Evolutionary conservation across 2,113 vertebrate genomes (phyloP).

Genomic region (Hypanus sabinus): DNA sequence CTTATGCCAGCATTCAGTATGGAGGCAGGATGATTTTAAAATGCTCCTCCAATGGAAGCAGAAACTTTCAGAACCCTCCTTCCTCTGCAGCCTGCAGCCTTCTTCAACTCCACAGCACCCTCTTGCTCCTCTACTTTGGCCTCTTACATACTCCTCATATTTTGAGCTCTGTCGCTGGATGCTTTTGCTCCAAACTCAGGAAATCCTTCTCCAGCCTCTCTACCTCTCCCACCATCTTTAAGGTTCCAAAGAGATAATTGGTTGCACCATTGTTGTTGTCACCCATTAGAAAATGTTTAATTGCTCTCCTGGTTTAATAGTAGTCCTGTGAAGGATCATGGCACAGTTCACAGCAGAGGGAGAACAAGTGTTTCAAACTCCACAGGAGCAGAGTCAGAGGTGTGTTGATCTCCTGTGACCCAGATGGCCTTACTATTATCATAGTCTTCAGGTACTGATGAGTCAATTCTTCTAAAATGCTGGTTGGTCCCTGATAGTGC

Average conservation of each 20-base stretch:
- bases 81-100: no score
- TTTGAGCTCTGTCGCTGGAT: no score
- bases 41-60: no score
- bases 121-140: neutral
- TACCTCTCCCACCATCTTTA: neutral
- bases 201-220: neutral
- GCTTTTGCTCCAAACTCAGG: neutral
- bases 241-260: neutral
- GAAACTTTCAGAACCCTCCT: neutral
- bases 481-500: no score
- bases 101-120: neutral
- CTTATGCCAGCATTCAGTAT: no score
- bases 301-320: neutral
- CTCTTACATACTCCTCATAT: neutral
- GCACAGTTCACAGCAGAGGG: neutral
- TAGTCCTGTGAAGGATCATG: neutral
- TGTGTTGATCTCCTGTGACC: no score
- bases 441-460: no score
- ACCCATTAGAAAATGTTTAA: neutral
- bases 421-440: no score
- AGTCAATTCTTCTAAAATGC: no score
- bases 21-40: no score
- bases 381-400: no score
- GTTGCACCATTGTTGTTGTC: neutral
- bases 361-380: no score